Base-by-base conservation (phyloP, 2,113 vertebrate species). In the Paramisgurnus dabryanus region DNA sequence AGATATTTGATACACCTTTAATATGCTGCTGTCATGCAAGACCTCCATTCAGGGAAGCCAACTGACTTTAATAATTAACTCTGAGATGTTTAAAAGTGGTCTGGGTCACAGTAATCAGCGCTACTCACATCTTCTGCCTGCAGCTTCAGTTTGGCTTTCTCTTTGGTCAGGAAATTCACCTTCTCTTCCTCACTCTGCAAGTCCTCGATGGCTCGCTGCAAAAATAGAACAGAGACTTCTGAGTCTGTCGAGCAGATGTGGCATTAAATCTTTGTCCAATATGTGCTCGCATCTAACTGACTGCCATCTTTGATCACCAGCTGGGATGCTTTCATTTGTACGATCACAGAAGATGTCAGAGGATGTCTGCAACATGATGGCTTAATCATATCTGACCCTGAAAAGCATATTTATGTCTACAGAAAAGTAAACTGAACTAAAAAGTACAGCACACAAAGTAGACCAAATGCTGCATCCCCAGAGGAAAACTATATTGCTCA, bases 171-270 rank as follows among this genome's bases (percentile, higher is more conserved):
- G 47, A 88, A 78, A 84, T 91, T 91, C 45, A 93, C 92, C 81
- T 93, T 93, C 82, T 94, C 92, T 84, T 93, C 92, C 77, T 93
- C 93, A 0, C 85, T 83, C 87, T 93, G 93, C 18, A 94, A 80
- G 71, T 94, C 92, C 82, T 93, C 91, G 0, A 92, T 89, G 72
- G 91, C 89, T 84, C 89, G 90, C 93, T 94, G 76, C 55, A 68
- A 34, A 65, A 55, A 53, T 0, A 57, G 83, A 83, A 87, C 47
- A 80, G 34, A 77, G 49, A 47, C 81, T 39, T 45, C 73, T 73
- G 47, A 82, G 81, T 76, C 83, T 87, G 86, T 57, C 15, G 67
- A 58, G 64, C 86, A 89, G 80, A 82, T 85, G 83, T 85, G 73
- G 81, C 65, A 60, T 49, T 83, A 18, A 76, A 84, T 68, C 88